Conservation (phyloP, 2,797 vertebrate species). For the Danionella dracula region DNA sequence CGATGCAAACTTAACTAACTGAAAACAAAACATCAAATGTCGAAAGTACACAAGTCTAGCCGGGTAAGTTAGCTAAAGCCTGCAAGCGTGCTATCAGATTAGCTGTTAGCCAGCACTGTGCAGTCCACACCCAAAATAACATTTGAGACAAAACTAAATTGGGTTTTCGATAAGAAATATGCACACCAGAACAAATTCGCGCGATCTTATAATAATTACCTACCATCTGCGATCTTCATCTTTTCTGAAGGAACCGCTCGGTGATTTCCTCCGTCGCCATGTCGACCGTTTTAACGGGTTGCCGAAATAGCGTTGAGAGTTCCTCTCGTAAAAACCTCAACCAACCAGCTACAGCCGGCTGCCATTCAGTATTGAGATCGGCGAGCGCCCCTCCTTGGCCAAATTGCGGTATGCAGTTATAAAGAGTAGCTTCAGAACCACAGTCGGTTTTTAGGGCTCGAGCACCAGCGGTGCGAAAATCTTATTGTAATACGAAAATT, state of each 20-base stretch:
- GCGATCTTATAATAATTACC: slow-evolving; percentile 72
- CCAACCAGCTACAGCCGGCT: no score
- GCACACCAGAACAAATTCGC: neutral
- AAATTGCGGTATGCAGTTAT: no score
- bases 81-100: slow-evolving; percentile 47
- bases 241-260: slow-evolving; percentile 63
- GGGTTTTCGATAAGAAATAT: neutral
- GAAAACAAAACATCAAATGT: neutral
- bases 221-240: slow-evolving; percentile 70
- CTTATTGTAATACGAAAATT: no score
- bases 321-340: slow-evolving; percentile 23
- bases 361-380: no score
- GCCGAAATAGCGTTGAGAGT: slow-evolving; percentile 67
- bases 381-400: no score
- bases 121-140: slow-evolving; percentile 38
- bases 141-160: slow-evolving; percentile 1
- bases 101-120: slow-evolving; percentile 34
- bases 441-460: no score
- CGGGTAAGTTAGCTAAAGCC: slow-evolving; percentile 11
- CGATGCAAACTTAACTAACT: no score
- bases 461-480: no score
- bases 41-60: slow-evolving; percentile 14
- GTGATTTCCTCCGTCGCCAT: slow-evolving; percentile 72
- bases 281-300: slow-evolving; percentile 71
- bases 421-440: no score